A percentile compares a stretch with the other conserved stretches of the same genome.
Evolutionary conservation across 2,113 vertebrate genomes (phyloP).

Genomic region (Chascanopsetta lugubris): DNA sequence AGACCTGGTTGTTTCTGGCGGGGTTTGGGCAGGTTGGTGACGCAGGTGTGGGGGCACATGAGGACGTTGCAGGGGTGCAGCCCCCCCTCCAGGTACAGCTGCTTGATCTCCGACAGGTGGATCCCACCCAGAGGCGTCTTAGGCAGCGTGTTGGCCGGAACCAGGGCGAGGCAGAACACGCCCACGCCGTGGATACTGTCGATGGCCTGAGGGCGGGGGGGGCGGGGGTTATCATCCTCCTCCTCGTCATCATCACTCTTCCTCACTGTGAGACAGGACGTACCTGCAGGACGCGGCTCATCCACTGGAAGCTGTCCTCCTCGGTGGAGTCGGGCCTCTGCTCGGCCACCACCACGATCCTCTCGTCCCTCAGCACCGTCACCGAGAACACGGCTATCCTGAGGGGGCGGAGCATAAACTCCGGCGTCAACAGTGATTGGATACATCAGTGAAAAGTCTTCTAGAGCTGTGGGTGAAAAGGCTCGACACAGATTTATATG

Average conservation of each 20-base stretch:
- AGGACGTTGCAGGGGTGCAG: slow-evolving; percentile 98
- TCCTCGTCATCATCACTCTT: neutral
- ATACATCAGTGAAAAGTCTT: too few species aligned
- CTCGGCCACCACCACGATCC: slow-evolving; percentile 97
- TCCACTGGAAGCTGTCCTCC: slow-evolving; percentile 99
- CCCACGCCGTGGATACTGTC: slow-evolving; percentile 98
- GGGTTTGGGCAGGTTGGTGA: slow-evolving; percentile 97
- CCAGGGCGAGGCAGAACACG: slow-evolving; percentile 95
- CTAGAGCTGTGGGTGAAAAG: too few species aligned
- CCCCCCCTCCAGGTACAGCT: slow-evolving; percentile 97
- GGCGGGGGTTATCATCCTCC: neutral
- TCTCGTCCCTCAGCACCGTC: slow-evolving; percentile 94
- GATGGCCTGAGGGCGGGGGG: slow-evolving; percentile 85
- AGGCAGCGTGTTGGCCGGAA: slow-evolving; percentile 97
- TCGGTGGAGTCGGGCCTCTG: slow-evolving; percentile 98
- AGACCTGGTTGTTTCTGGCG: slow-evolving; percentile 98
- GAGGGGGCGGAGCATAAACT: slow-evolving; percentile 19
- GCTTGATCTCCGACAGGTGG: slow-evolving; percentile 98
- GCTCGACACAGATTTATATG: too few species aligned
- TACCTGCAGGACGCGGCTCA: slow-evolving; percentile 97
- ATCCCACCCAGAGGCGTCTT: slow-evolving; percentile 98
- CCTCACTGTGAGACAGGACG: neutral
- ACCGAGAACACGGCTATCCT: slow-evolving; percentile 99
- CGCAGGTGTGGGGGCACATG: slow-evolving; percentile 99
- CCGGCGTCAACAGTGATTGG: neutral